phyloP scores from a whole-genome alignment of 2,797 vertebrate genomes.

The Poecile montanus region DNA sequence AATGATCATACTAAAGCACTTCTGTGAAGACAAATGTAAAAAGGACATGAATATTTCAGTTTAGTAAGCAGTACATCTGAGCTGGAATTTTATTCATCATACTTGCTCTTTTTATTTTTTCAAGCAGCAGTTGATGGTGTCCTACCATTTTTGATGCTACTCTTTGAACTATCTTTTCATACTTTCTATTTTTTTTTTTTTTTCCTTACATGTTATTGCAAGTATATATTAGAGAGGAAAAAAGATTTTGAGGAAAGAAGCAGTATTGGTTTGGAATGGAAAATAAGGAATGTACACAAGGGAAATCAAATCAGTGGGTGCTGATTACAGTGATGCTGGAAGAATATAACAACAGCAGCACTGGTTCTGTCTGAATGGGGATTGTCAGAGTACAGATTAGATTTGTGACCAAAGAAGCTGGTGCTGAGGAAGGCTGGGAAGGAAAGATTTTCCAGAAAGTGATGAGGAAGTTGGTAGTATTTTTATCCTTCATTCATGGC shows the following conservation, averaged over 20 bases:
- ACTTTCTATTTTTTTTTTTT: too few relatives aligned
- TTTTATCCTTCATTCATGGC: not conserved
- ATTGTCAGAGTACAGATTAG: not conserved
- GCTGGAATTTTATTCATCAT: not conserved
- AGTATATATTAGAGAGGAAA: not conserved
- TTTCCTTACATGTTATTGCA: fast-evolving
- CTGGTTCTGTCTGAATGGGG: not conserved
- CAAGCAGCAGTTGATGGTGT: not conserved
- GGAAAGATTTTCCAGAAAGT: not conserved
- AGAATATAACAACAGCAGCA: not conserved
- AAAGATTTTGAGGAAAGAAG: not conserved
- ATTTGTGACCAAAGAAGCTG: not conserved
- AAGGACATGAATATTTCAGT: not conserved
- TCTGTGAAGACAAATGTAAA: not conserved
- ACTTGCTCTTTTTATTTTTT: not conserved
- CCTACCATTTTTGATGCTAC: not conserved
- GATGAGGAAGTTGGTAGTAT: not conserved
- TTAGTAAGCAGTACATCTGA: not conserved
- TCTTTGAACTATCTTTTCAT: not conserved
- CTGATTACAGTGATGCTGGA: not conserved
- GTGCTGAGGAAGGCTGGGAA: not conserved
- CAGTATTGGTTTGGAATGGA: not conserved
- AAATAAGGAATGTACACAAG: not conserved
- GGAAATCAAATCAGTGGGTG: not conserved
- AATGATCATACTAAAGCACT: not conserved